These are phyloP conservation scores for Dufourea novaeangliae DNA, from an alignment of 1,140 invertebrate species.

Conservation along the genomic window DNA sequence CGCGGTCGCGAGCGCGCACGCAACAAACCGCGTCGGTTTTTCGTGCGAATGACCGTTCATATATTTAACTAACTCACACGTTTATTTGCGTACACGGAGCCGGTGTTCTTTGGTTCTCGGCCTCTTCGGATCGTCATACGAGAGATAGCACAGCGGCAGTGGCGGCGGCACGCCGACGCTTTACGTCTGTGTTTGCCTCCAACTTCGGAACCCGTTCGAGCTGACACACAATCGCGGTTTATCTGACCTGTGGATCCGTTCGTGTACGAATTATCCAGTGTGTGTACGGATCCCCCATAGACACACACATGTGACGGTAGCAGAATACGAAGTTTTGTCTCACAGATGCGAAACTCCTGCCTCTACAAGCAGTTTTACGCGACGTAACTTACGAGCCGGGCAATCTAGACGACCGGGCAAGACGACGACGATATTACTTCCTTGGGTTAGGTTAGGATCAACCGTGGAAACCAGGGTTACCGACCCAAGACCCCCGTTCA, in stretches of 20 bases:
- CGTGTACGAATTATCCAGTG: constrained; percentile 9
- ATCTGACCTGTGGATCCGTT: constrained; percentile 35
- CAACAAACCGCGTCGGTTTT: constrained; percentile 44
- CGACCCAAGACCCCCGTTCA: constrained; percentile 61
- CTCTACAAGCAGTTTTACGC: constrained; percentile 69
- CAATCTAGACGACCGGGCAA: constrained; percentile 63
- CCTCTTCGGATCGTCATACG: constrained; percentile 36
- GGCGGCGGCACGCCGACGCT: not conserved
- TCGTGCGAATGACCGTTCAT: constrained; percentile 47
- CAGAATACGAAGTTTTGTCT: constrained; percentile 58
- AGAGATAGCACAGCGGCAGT: not conserved
- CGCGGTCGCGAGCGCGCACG: constrained; percentile 22
- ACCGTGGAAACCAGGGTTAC: constrained; percentile 62
- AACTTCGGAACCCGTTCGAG: constrained; percentile 18
- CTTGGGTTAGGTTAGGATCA: constrained; percentile 69
- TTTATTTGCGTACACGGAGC: constrained; percentile 32
- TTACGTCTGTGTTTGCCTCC: constrained; percentile 33
- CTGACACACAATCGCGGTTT: constrained; percentile 36
- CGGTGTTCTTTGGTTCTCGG: not conserved
- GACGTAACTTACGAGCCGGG: constrained; percentile 64
- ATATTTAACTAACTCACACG: constrained; percentile 51
- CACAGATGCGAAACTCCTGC: constrained; percentile 46
- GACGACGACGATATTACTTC: constrained; percentile 65
- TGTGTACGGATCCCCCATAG: no score
- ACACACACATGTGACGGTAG: not conserved